Conservation (phyloP, 92 coral and sea anemone species). For the Siderastrea siderea region DNA sequence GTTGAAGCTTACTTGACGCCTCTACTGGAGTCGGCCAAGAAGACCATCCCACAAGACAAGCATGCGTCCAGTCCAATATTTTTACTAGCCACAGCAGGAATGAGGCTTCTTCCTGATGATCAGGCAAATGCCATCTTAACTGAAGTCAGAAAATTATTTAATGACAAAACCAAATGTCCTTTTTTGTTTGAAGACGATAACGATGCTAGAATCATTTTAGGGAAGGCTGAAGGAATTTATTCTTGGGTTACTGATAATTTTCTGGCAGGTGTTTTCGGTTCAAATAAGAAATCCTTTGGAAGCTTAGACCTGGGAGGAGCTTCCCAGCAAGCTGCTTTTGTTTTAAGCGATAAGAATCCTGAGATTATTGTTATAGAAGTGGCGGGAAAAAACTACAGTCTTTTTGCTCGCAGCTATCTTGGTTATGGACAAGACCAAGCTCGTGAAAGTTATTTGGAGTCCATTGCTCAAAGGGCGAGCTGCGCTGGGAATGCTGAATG, state of each 20-base stretch:
- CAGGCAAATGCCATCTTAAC: conserved; percentile 50
- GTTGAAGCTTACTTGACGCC: conserved; percentile 60
- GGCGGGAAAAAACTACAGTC: conserved; percentile 20
- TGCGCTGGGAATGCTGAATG: not conserved
- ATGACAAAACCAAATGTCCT: conserved; percentile 53
- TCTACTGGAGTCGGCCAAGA: conserved; percentile 58
- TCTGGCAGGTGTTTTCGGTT: conserved; percentile 39
- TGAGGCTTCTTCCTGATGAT: conserved; percentile 58
- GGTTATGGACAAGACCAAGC: too few relatives aligned
- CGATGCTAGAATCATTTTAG: conserved; percentile 51
- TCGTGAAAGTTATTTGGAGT: conserved; percentile 13
- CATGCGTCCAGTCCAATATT: conserved; percentile 52
- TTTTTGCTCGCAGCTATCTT: conserved; percentile 34
- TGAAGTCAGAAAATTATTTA: conserved; percentile 53
- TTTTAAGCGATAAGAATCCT: not conserved
- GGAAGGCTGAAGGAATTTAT: conserved; percentile 42
- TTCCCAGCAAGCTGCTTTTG: conserved; percentile 48
- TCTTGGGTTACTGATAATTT: conserved; percentile 25
- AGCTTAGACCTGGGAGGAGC: conserved; percentile 65
- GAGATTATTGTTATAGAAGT: conserved; percentile 10
- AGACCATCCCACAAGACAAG: conserved; percentile 62
- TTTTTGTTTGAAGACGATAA: conserved; percentile 48
- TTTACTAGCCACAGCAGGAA: conserved; percentile 77
- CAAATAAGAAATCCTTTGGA: not conserved
- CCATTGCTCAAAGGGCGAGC: conserved; percentile 5